phyloP scores from a whole-genome alignment of 2,797 vertebrate species.

The Sebastolobus altivelis region DNA sequence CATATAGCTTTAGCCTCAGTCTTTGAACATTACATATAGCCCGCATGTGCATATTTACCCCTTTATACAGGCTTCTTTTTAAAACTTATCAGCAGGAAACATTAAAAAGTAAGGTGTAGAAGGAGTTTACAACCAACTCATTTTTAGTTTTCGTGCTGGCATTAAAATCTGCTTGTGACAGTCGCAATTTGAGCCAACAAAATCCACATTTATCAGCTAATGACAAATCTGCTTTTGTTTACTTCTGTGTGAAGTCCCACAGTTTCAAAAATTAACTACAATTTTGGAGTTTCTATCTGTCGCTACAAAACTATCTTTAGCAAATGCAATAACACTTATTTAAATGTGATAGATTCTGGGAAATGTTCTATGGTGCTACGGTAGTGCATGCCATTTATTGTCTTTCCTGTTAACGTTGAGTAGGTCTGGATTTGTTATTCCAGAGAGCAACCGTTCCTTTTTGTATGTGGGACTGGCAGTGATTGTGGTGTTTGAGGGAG shows the following conservation, averaged over 20 bases:
- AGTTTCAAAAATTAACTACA: not conserved
- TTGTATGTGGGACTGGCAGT: constrained; percentile 57
- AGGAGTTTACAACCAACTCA: not conserved
- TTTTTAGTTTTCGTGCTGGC: not conserved
- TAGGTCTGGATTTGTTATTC: constrained; percentile 63
- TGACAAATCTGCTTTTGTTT: not conserved
- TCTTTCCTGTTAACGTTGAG: constrained; percentile 41
- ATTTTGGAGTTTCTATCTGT: not conserved
- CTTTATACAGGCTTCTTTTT: not conserved
- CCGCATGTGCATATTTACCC: not conserved
- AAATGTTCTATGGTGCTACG: not conserved
- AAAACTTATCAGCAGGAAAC: not conserved
- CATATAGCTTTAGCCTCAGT: not conserved
- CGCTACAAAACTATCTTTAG: constrained; percentile 2
- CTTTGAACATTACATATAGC: not conserved
- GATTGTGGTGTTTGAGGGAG: constrained; percentile 63
- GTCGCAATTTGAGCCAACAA: not conserved
- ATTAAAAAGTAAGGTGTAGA: not conserved
- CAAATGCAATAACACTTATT: not conserved
- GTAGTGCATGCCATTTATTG: constrained; percentile 9
- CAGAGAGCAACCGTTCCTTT: constrained; percentile 33
- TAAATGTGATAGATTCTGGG: not conserved
- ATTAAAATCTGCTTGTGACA: not conserved
- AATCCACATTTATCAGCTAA: not conserved
- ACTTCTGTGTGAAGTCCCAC: not conserved